phyloP scores from a whole-genome alignment of 2,113 vertebrate species.

The Laticauda laticaudata region DNA sequence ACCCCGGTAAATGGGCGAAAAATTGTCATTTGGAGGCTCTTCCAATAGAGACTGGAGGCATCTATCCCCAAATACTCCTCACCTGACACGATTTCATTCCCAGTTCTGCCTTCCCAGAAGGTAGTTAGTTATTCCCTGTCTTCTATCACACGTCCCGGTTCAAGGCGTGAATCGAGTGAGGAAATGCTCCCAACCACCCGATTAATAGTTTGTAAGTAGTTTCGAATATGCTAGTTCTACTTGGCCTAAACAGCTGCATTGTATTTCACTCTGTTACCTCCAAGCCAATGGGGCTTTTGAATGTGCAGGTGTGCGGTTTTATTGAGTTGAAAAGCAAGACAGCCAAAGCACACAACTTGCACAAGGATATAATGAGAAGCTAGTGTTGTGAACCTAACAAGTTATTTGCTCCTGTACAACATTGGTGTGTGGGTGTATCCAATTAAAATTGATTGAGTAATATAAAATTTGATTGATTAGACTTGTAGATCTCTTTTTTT shows the following conservation, averaged over 20 bases:
- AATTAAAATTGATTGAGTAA: neutral
- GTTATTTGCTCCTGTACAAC: neutral
- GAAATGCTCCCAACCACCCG: neutral
- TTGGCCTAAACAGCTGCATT: neutral
- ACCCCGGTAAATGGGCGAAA: neutral
- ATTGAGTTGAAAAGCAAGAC: neutral
- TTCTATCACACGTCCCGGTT: neutral
- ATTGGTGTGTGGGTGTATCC: neutral
- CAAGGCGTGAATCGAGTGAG: neutral
- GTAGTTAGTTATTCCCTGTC: neutral
- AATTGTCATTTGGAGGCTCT: neutral
- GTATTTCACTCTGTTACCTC: neutral
- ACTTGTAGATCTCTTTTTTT: neutral
- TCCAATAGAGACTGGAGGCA: neutral
- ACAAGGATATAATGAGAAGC: neutral
- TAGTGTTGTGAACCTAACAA: too few relatives aligned
- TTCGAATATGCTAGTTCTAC: neutral
- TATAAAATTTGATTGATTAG: neutral
- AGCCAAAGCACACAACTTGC: neutral
- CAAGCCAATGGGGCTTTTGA: neutral
- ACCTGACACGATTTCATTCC: neutral
- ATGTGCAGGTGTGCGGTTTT: neutral
- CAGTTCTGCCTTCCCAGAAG: neutral
- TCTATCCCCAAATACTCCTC: neutral
- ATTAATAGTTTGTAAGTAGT: neutral